These are phyloP conservation scores for Stichodactyla mertensii DNA, from an alignment of 64 coral and sea anemone genomes.

Conservation along the genomic window DNA sequence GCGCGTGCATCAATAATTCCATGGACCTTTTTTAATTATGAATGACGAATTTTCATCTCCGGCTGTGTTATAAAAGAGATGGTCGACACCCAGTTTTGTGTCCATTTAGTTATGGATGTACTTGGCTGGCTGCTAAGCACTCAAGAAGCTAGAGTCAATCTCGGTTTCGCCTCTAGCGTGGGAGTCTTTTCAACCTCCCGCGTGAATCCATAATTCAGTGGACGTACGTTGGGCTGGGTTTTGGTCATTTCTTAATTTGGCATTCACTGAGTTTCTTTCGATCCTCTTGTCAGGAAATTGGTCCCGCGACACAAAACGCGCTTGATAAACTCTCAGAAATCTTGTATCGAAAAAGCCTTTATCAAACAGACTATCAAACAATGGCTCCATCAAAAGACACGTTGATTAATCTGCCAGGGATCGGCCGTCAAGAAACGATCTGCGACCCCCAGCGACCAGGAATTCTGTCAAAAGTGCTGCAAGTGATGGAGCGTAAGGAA, in stretches of 20 bases:
- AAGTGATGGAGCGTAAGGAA: neutral
- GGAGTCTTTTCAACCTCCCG: too few species aligned
- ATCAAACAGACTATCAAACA: neutral
- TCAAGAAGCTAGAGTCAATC: too few species aligned
- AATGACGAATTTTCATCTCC: too few species aligned
- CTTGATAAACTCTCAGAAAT: slow-evolving; percentile 27
- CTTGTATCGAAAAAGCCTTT: neutral
- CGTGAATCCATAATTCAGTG: too few species aligned
- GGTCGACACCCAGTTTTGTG: too few species aligned
- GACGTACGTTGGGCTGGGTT: too few species aligned
- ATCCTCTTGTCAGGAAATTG: slow-evolving; percentile 18
- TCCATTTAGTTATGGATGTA: too few species aligned
- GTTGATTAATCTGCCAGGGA: neutral
- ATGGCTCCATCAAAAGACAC: neutral
- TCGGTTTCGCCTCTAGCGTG: too few species aligned
- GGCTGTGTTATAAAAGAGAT: too few species aligned
- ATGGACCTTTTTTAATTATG: too few species aligned
- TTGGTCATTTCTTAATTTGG: neutral
- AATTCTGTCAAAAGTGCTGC: neutral
- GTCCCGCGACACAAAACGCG: slow-evolving; percentile 16
- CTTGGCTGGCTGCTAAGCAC: too few species aligned
- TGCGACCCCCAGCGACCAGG: neutral
- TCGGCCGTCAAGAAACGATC: neutral
- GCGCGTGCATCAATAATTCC: too few species aligned
- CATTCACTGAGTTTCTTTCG: neutral